Evolutionary conservation across 2,888 invertebrate species (phyloP), one percentile per base, ranked within the genome.

Genomic region (Ptilodon capucinus): DNA sequence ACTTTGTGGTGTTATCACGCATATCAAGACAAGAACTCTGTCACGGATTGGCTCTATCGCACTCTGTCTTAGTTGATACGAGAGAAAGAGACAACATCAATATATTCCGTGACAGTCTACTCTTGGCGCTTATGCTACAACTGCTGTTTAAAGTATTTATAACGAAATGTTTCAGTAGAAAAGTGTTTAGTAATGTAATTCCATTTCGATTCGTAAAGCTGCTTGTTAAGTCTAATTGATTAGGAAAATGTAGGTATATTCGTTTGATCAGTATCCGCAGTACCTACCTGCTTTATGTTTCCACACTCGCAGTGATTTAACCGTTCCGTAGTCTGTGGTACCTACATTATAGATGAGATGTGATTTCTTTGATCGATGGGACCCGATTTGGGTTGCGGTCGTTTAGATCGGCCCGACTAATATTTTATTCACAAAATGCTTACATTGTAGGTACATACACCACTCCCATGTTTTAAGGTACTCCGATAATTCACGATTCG

Each of bases 331-430:
- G 19, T 38, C 38, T 61, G 55, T 39, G 63, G 65, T 73, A 68
- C n/a, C n/a, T n/a, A n/a, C 63, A 74, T 74, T 75, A 76, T 76
- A 69, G 66, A 79, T 79, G 75, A 64, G 68, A 67, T 69, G 74
- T 71, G 70, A 78, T 77, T 78, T 69, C 62, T 65, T 74, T 79
- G 78, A 81, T 79, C 73, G 79, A 81, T 79, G 74, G 55, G 51
- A 51, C 63, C 53, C 70, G 63, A 65, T 76, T 75, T 71, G 63
- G 71, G 55, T 59, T 60, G 60, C 64, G 64, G 62, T 57, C 71
- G 68, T 71, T 74, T 70, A 64, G 64, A 56, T 47, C 51, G 44
- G 51, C 54, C 60, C 57, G 57, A 54, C 65, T 68, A 57, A 68
- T 77, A 66, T 74, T 66, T 76, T 76, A 74, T 74, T 74, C 72